phyloP scores from a whole-genome alignment of 1,140 invertebrate genomes.

The Solenopsis fugax region DNA sequence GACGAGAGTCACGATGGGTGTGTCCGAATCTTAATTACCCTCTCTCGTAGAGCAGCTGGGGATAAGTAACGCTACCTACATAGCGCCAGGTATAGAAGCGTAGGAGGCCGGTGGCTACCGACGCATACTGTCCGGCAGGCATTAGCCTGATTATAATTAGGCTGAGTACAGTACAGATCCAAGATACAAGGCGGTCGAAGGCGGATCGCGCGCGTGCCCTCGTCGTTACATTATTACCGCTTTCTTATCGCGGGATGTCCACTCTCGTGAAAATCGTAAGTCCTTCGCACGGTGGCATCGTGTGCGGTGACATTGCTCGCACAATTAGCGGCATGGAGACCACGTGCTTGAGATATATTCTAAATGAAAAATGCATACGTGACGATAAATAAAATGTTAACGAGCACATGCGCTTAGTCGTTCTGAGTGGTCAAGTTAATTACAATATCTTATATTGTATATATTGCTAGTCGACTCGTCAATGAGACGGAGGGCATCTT shows the following conservation, averaged over 20 bases:
- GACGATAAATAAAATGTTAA: slow-evolving; percentile 30
- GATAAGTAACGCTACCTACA: slow-evolving; percentile 82
- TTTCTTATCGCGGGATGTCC: slow-evolving; percentile 72
- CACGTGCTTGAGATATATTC: neutral
- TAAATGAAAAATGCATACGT: slow-evolving; percentile 9
- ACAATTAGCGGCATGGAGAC: neutral
- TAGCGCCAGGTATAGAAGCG: slow-evolving; percentile 78
- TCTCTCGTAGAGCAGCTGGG: slow-evolving; percentile 74
- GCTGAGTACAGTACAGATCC: slow-evolving; percentile 85
- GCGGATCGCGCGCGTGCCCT: slow-evolving; percentile 64
- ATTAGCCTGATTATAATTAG: slow-evolving; percentile 88
- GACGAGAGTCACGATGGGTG: slow-evolving; percentile 85
- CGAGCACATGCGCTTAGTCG: neutral
- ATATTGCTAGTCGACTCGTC: neutral
- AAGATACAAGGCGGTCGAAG: slow-evolving; percentile 82
- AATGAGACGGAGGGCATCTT: neutral
- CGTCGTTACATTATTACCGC: slow-evolving; percentile 73
- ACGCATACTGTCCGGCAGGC: slow-evolving; percentile 76
- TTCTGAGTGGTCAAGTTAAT: neutral
- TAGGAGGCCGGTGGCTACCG: slow-evolving; percentile 70
- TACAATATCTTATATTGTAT: neutral
- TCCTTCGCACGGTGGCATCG: slow-evolving; percentile 40
- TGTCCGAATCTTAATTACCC: slow-evolving; percentile 87
- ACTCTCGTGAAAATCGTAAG: slow-evolving; percentile 66
- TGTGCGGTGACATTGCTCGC: neutral